Percentiles rank a stretch among this genome's conserved stretches.
Evolutionary conservation across 1,140 invertebrate species (phyloP).

Genomic region (Battus philenor): DNA sequence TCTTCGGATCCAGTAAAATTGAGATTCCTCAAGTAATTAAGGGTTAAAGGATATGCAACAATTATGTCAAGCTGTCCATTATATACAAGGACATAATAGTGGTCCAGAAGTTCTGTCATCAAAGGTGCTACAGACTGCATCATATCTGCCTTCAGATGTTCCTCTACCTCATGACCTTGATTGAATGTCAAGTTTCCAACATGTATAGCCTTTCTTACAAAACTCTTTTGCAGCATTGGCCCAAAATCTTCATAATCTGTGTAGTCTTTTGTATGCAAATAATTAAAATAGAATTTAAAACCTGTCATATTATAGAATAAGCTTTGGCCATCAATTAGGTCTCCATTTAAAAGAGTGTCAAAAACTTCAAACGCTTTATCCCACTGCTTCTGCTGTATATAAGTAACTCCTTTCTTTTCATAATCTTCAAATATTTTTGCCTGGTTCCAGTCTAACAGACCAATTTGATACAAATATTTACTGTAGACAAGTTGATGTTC

Average conservation of each 20-base stretch:
- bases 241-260: slow-evolving; percentile 62
- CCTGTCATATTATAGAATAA: slow-evolving; percentile 88
- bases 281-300: slow-evolving; percentile 88
- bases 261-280: slow-evolving; percentile 77
- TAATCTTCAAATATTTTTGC: slow-evolving; percentile 78
- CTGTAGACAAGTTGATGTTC: slow-evolving; percentile 86
- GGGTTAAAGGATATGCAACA: slow-evolving; percentile 86
- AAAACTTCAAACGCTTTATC: slow-evolving; percentile 82
- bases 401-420: slow-evolving; percentile 76
- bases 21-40: slow-evolving; percentile 82
- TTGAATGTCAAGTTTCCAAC: slow-evolving; percentile 87
- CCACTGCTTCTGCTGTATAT: slow-evolving; percentile 80
- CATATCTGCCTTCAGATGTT: slow-evolving; percentile 84
- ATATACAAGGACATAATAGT: slow-evolving; percentile 85
- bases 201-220: slow-evolving; percentile 84
- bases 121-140: slow-evolving; percentile 88
- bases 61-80: slow-evolving; percentile 92
- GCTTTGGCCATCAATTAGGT: slow-evolving; percentile 78
- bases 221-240: slow-evolving; percentile 77
- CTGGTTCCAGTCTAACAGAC: slow-evolving; percentile 83
- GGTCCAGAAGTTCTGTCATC: slow-evolving; percentile 81
- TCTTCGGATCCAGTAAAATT: slow-evolving; percentile 81
- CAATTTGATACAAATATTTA: slow-evolving; percentile 88
- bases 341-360: slow-evolving; percentile 84
- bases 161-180: slow-evolving; percentile 78